phyloP scores from a whole-genome alignment of 2,113 vertebrate species.

The Monopterus albus region DNA sequence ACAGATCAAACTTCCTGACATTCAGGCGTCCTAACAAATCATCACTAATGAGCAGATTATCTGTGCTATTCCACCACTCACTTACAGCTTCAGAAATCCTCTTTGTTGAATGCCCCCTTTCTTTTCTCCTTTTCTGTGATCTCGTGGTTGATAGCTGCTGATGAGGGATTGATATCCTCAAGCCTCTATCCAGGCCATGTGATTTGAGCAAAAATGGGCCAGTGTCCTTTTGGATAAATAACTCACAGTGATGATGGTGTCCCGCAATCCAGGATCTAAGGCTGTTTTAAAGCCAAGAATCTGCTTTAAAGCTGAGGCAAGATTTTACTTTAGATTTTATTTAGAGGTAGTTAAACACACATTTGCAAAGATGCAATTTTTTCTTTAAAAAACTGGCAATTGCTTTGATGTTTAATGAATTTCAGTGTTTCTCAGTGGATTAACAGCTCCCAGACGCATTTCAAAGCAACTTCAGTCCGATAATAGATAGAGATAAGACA shows the following conservation, averaged over 20 bases:
- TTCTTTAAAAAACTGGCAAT: neutral
- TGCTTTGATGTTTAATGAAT: constrained; percentile 45
- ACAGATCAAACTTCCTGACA: constrained; percentile 30
- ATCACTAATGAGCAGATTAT: constrained; percentile 58
- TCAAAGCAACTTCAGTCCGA: constrained; percentile 31
- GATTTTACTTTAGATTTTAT: constrained; percentile 10
- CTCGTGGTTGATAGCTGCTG: constrained; percentile 71
- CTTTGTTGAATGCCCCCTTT: constrained; percentile 36
- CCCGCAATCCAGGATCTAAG: constrained; percentile 13
- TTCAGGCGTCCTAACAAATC: constrained; percentile 34
- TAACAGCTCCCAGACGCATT: constrained; percentile 18
- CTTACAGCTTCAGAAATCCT: constrained; percentile 45
- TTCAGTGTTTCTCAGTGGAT: constrained; percentile 32
- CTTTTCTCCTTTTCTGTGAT: constrained; percentile 62
- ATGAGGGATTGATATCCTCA: constrained; percentile 55
- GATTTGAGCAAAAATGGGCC: constrained; percentile 70
- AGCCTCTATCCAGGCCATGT: constrained; percentile 66
- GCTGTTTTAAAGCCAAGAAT: constrained; percentile 32
- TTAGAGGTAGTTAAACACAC: constrained; percentile 3
- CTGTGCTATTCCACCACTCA: constrained; percentile 47
- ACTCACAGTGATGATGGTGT: constrained; percentile 68
- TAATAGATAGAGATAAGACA: constrained; percentile 40
- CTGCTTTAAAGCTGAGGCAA: constrained; percentile 1
- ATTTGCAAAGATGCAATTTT: constrained; percentile 24
- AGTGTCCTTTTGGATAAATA: constrained; percentile 54